Evolutionary conservation across 2,888 invertebrate species (phyloP).

Genomic region (Phrixothrix hirtus): DNA sequence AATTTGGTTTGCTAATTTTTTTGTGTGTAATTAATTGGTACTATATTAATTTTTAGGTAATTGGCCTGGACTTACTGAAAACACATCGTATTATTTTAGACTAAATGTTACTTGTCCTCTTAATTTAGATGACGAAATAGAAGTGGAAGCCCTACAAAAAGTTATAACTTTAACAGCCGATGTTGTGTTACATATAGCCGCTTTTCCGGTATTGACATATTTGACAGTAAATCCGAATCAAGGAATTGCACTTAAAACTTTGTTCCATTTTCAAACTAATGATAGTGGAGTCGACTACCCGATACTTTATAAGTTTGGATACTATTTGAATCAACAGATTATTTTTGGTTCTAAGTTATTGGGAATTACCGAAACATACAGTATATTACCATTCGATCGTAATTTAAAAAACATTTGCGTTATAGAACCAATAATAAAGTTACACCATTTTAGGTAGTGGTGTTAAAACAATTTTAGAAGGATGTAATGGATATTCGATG

Average conservation of each 20-base stretch:
- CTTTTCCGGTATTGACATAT: constrained; percentile 1
- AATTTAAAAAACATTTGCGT: no score
- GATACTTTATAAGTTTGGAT: constrained; percentile 20
- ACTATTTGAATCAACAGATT: constrained; percentile 10
- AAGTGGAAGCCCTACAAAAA: constrained; percentile 2
- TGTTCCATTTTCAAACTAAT: constrained; percentile 11
- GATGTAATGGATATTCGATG: constrained; percentile 12
- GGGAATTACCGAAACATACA: constrained; percentile 4
- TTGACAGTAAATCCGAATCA: constrained; percentile 6
- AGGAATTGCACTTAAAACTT: constrained; percentile 17
- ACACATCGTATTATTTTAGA: constrained; percentile 17
- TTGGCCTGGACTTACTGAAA: constrained; percentile 13
- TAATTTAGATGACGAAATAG: neutral
- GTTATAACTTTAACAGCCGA: constrained; percentile 9
- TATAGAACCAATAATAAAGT: no score
- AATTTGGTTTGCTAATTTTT: no score
- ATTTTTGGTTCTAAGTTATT: constrained; percentile 13
- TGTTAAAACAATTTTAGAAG: constrained; percentile 15
- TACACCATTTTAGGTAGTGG: no score
- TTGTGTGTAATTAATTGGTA: constrained; percentile 12
- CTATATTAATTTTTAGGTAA: constrained; percentile 3
- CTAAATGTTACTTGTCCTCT: constrained; percentile 20
- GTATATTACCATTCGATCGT: constrained; percentile 17
- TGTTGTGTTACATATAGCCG: constrained; percentile 6
- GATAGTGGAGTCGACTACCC: neutral